Base-by-base conservation (phyloP, 2,797 vertebrate genomes). In the Apogon hyalosoma region DNA sequence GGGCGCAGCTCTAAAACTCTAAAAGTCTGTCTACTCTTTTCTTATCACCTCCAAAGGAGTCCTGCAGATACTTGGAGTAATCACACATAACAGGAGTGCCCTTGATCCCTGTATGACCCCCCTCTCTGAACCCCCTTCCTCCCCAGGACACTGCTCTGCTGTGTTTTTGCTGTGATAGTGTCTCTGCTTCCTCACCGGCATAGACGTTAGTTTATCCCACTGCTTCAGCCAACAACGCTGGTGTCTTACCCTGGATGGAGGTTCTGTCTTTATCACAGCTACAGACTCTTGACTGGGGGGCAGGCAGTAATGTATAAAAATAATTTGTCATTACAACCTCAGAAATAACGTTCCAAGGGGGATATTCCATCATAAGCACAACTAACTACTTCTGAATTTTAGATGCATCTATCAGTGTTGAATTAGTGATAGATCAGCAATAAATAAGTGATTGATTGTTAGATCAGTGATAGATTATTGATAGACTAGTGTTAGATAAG, bases 31-130 rank as follows among this genome's bases (percentile, higher is more conserved):
- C 49, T 40, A 59, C 69, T 72, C 39, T 75, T 77, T 72, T 39
- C 77, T 84, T 87, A 88, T 90, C 80, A 63, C 69, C 68, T 77
- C 73, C 61, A 55, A 77, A 75, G 73, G 72, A 73, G 74, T 80
- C 76, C 72, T 64, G 79, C 73, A 83, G 80, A 84, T 75, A 85
- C 74, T 15, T 47, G 70, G 79, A 90, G 83, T 83, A 76, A 89
- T 91, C 89, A 76, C 79, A 90, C 91, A 91, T 83, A 91, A 92
- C 84, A 87, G 86, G 64, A 81, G 83, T 57, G 85, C 77, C 87
- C 88, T 93, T 92, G 89, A 90, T 92, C 84, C 73, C 69, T 63
- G 73, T 76, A 77, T 86, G 85, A 82, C 83, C 85, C 73, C 70
- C 19, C n/a, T n/a, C n/a, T n/a, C n/a, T n/a, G n/a, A n/a, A n/a